These are phyloP conservation scores for Epinotia bilunana DNA, from an alignment of 2,888 invertebrate species.

Conservation along the genomic window DNA sequence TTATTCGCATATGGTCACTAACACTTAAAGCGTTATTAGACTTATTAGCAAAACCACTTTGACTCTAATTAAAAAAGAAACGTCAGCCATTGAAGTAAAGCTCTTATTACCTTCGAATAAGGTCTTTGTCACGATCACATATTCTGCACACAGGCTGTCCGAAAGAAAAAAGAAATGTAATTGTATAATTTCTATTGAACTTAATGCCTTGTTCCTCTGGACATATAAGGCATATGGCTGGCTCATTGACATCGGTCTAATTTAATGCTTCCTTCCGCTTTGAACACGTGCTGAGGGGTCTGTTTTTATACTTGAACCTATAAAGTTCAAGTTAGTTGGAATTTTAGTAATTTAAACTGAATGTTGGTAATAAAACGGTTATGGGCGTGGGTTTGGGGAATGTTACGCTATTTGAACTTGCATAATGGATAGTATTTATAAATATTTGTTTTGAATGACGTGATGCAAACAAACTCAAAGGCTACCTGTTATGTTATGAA, in stretches of 20 bases:
- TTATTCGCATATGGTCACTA: conserved; percentile 17
- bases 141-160: neutral
- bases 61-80: neutral
- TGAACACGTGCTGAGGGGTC: conserved; percentile 61
- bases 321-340: conserved; percentile 26
- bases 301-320: conserved; percentile 38
- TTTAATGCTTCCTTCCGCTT: conserved; percentile 68
- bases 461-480: neutral
- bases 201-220: neutral
- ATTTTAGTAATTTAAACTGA: conserved; percentile 25
- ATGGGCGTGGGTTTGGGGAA: conserved; percentile 6
- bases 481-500: neutral
- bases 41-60: neutral
- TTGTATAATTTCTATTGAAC: neutral
- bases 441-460: neutral
- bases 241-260: conserved; percentile 59
- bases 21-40: neutral
- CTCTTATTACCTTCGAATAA: conserved; percentile 9
- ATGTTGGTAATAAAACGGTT: conserved; percentile 21
- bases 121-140: conserved; percentile 6
- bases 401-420: conserved; percentile 9
- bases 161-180: neutral
- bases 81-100: neutral
- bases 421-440: neutral
- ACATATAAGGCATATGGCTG: conserved; percentile 48